Percentiles rank a stretch among this genome's conserved stretches.
Evolutionary conservation across 2,797 vertebrate species (phyloP).

Genomic region (Alcedo quadribrachys): DNA sequence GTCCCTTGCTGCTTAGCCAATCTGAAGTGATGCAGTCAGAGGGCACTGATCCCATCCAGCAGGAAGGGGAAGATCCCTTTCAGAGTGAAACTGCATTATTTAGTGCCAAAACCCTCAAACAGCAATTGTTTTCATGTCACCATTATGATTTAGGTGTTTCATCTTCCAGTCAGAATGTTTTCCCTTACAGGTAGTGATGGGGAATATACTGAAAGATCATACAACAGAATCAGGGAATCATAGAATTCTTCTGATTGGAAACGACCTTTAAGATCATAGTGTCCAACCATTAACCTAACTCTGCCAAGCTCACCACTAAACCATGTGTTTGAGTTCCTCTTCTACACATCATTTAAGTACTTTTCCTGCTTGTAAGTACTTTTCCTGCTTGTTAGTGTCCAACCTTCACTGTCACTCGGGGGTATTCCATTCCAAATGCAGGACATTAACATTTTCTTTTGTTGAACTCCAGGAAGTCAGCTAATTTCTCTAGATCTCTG

Average conservation of each 20-base stretch:
- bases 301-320: neutral
- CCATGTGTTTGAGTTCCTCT: neutral
- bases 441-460: neutral
- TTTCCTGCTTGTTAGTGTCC: neutral
- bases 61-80: neutral
- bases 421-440: neutral
- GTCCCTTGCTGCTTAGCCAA: neutral
- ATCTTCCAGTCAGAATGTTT: neutral
- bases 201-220: neutral
- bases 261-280: neutral
- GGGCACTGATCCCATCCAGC: fast-evolving
- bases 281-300: neutral
- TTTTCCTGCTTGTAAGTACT: neutral
- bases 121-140: neutral
- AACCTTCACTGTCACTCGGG: neutral
- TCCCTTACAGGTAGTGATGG: neutral
- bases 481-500: neutral
- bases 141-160: neutral
- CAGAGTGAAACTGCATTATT: neutral
- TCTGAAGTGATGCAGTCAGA: neutral
- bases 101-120: neutral
- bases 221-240: neutral
- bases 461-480: neutral
- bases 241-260: neutral
- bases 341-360: too few species aligned